phyloP scores from a whole-genome alignment of 2,797 vertebrate species.

The Pangasius djambal region DNA sequence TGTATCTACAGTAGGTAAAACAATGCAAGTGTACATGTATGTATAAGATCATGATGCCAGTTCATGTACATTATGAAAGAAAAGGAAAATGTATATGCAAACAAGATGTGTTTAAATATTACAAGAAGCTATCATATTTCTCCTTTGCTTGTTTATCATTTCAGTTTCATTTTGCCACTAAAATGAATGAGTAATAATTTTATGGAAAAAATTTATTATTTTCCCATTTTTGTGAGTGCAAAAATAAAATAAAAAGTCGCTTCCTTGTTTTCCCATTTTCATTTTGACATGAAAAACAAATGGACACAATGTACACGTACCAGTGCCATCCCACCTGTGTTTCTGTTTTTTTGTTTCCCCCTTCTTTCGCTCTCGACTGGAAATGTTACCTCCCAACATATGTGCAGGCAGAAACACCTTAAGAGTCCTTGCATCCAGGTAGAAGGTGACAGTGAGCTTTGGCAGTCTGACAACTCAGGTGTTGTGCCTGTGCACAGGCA shows the following conservation, averaged over 20 bases:
- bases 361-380: conserved; percentile 36
- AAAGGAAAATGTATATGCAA: not conserved
- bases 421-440: conserved; percentile 53
- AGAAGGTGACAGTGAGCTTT: conserved; percentile 61
- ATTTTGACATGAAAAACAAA: not conserved
- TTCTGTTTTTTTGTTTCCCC: not conserved
- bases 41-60: not conserved
- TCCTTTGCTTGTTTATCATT: not conserved
- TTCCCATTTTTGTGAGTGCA: not conserved
- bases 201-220: not conserved
- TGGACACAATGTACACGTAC: not conserved
- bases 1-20: not conserved
- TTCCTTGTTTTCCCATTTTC: not conserved
- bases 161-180: not conserved
- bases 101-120: not conserved
- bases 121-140: not conserved
- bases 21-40: not conserved
- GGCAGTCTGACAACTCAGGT: conserved; percentile 56
- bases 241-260: not conserved
- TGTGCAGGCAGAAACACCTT: conserved; percentile 51
- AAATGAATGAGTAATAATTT: not conserved
- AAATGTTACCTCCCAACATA: conserved; percentile 58
- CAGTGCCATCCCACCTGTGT: not conserved
- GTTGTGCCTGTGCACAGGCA: conserved; percentile 51
- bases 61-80: not conserved